Conservation (phyloP, 2,797 vertebrate species). For the Miichthys miiuy region DNA sequence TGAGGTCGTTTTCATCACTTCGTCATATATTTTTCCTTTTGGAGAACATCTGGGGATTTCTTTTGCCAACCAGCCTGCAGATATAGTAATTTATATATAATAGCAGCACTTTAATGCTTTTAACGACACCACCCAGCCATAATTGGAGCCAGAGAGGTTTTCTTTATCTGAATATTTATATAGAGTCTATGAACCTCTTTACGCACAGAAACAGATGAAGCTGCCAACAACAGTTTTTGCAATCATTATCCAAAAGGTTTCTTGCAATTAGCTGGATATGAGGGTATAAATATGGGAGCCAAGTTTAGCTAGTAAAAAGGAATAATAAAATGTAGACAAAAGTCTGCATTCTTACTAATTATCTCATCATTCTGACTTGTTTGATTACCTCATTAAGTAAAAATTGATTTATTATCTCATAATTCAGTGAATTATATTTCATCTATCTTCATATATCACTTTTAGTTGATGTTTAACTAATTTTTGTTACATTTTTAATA, state of each 20-base stretch:
- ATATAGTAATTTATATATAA: neutral
- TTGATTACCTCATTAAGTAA: too few species aligned
- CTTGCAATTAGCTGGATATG: neutral
- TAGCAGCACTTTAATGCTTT: neutral
- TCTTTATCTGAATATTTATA: neutral
- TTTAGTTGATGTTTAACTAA: too few species aligned
- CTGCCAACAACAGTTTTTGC: neutral
- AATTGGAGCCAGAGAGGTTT: neutral
- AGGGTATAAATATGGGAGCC: neutral
- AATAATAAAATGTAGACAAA: neutral
- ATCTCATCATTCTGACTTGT: neutral
- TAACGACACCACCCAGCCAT: neutral
- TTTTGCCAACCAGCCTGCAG: neutral
- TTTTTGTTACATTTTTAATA: too few species aligned
- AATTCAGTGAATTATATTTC: too few species aligned
- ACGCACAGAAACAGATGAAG: neutral
- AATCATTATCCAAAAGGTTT: neutral
- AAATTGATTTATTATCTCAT: too few species aligned
- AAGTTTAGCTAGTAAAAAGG: neutral
- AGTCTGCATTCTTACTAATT: neutral
- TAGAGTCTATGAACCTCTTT: neutral
- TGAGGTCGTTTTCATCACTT: neutral
- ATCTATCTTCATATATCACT: too few species aligned
- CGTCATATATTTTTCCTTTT: constrained; percentile 12
- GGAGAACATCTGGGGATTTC: neutral